Conservation (phyloP, 2,888 invertebrate genomes). For the Cheilosia soror region DNA sequence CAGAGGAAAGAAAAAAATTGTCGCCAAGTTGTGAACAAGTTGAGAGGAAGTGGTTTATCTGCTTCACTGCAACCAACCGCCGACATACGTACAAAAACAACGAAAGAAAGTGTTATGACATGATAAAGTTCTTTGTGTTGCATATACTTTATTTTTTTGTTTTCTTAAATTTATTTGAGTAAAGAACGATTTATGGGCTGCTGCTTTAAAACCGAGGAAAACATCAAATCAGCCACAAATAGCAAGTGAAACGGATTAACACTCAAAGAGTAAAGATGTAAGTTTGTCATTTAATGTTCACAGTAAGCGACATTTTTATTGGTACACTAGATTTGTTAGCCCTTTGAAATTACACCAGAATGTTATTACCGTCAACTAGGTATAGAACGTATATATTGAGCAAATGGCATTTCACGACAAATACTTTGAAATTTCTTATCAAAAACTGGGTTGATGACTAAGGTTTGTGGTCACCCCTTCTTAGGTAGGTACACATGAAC, state of each 20-base stretch:
- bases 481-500: too few species aligned
- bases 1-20: conserved; percentile 25
- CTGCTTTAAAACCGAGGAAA: conserved; percentile 26
- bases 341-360: too few species aligned
- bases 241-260: conserved; percentile 48
- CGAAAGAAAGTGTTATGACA: conserved; percentile 42
- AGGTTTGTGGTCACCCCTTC: too few species aligned
- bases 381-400: too few species aligned
- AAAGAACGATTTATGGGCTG: conserved; percentile 34
- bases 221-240: conserved; percentile 18
- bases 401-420: too few species aligned
- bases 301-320: conserved; percentile 6
- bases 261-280: conserved; percentile 36
- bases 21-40: conserved; percentile 42
- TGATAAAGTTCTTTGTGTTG: conserved; percentile 49
- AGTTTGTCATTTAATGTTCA: conserved; percentile 39
- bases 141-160: neutral
- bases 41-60: conserved; percentile 72
- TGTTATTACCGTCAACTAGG: too few species aligned
- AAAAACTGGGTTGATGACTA: too few species aligned
- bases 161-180: conserved; percentile 29
- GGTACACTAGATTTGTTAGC: neutral
- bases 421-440: too few species aligned
- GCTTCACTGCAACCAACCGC: conserved; percentile 41
- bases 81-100: conserved; percentile 35